Evolutionary conservation across 2,888 invertebrate species (phyloP), one percentile per base, ranked within the genome.

Genomic region (Holacanthella duospinosa): DNA sequence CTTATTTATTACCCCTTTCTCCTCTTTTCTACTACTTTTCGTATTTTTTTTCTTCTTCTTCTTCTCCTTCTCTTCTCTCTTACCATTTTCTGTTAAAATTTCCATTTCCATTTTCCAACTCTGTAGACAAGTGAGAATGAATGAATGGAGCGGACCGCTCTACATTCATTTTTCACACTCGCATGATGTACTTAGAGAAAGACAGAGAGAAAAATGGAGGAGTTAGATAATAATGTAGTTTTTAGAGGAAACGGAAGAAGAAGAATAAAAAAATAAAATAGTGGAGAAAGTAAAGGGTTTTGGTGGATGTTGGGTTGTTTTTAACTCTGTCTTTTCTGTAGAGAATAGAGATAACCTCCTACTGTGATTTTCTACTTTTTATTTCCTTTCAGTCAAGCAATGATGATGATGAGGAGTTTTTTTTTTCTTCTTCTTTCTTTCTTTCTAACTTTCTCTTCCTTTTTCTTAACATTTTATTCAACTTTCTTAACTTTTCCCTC

Each of bases 161-260:
- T 36, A 48, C 44, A 64, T 60, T 64, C 64, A 64, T 64, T 64
- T 61, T 58, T 58, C 64, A 61, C 60, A 56, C 64, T 61, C 53
- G 61, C 61, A 64, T 64, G 61, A 54, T 21, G 36, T 16, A 36
- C 6, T 9, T 9, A 36, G 16, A 36, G 36, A 36, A 36, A n/a
- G 48, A 48, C 19, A n/a, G 48, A 48, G n/a, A 48, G 48, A 48
- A 48, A 48, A 48, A 48, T 48, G 48, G 48, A 4, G 4, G 19
- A n/a, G 48, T 9, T 9, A 48, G 48, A 48, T 48, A n/a, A n/a
- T n/a, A 48, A 48, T 48, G 48, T 9, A n/a, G n/a, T n/a, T n/a
- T n/a, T n/a, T n/a, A 48, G n/a, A 48, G 48, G n/a, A 48, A 48
- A 48, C 6, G 6, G 48, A 21, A 4, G 4, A 4, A n/a, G 48